Evolutionary conservation across 2,113 vertebrate species (phyloP), one percentile per base, ranked within the genome.

Genomic region (Upupa epops): DNA sequence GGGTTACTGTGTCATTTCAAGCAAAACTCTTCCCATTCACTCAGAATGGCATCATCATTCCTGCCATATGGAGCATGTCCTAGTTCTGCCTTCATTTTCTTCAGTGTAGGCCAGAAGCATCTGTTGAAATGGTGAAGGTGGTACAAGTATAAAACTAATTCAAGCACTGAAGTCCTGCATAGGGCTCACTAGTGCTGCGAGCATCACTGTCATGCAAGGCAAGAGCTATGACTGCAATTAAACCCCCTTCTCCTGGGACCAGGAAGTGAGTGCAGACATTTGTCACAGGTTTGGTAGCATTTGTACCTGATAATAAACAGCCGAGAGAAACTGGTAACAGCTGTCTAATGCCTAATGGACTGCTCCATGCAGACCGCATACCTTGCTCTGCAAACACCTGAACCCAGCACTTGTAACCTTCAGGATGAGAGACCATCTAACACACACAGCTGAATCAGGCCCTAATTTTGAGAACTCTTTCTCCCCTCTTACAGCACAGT

Each of bases 61-160:
- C 65, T 54, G 46, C 45, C 49, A 16, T 14, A 32, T 10, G 45
- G 4, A 56, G 25, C 60, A 52, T 56, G 52, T n/a, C 60, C 60
- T 69, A 6, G 28, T 25, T 79, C 26, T 84, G 37, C 28, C 49
- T 45, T 49, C 55, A 4, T 48, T 65, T 65, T 45, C 24, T 36
- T 52, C 1, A 1, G 34, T 13, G 13, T 48, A 60, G 52, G 26
- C 15, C 65, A 54, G 51, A 54, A 77, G n/a, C 1, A 0, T 21
- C n/a, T 37, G 46, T 32, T 79, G 54, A 49, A 59, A 32, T 18
- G 32, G 31, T 55, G 34, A n/a, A 29, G 42, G 49, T n/a, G n/a
- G n/a, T n/a, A n/a, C n/a, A n/a, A n/a, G n/a, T 24, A 13, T 1
- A 25, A 58, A 42, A 51, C 15, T 40, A 52, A 11, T 2, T n/a